Percentiles rank a stretch among this genome's conserved stretches.
Conservation (phyloP, 1,140 invertebrate genomes). For the Zaprionus taronus region DNA sequence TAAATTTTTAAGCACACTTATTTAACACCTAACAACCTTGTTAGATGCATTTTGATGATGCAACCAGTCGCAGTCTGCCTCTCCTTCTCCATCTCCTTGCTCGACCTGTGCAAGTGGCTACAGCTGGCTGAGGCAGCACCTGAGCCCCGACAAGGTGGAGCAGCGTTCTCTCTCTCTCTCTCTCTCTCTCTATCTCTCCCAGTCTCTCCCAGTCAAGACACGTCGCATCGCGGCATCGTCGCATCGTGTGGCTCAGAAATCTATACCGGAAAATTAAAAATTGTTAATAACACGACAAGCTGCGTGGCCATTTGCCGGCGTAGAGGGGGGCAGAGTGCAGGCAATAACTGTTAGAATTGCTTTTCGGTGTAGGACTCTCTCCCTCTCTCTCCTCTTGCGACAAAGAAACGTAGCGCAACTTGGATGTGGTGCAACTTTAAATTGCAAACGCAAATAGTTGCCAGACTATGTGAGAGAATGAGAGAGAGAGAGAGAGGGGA, state of each 20-base stretch:
- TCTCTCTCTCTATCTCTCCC: background rate
- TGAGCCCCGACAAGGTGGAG: conserved; percentile 60
- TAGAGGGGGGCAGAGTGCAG: conserved; percentile 16
- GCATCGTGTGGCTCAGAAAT: conserved; percentile 66
- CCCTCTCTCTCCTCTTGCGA: conserved; percentile 25
- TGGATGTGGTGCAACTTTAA: conserved; percentile 60
- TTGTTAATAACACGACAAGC: conserved; percentile 83
- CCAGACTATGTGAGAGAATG: conserved; percentile 7
- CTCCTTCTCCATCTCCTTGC: background rate
- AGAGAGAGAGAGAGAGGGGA: background rate
- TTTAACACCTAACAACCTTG: conserved; percentile 84
- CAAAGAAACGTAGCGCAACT: conserved; percentile 47
- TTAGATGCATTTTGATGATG: conserved; percentile 83
- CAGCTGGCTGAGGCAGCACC: conserved; percentile 22
- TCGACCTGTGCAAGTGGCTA: conserved; percentile 2
- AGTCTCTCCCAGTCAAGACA: conserved; percentile 15
- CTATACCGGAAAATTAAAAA: conserved; percentile 84
- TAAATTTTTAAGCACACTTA: conserved; percentile 84
- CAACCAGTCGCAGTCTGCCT: conserved; percentile 36
- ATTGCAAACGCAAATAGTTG: conserved; percentile 54
- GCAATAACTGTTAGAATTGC: conserved; percentile 78
- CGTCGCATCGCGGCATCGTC: conserved; percentile 34
- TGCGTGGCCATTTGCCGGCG: conserved; percentile 49
- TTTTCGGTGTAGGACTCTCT: conserved; percentile 59
- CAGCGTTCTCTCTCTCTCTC: no score